These are phyloP conservation scores for Porites evermanni DNA, from an alignment of 92 coral and sea anemone genomes.

Conservation along the genomic window DNA sequence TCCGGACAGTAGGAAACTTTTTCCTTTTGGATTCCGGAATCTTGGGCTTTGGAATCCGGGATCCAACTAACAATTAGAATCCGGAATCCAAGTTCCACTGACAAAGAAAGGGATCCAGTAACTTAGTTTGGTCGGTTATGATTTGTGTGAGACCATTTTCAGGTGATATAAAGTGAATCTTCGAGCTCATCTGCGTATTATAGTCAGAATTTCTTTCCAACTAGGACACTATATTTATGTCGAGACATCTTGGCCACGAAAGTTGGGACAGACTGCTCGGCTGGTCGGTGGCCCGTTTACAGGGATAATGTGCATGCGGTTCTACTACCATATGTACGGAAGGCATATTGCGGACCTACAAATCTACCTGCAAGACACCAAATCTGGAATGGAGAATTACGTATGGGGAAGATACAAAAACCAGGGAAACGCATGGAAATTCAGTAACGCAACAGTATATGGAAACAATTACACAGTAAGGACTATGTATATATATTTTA, in stretches of 20 bases:
- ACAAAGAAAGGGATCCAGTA: too few species aligned
- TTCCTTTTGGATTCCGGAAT: too few species aligned
- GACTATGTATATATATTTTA: too few species aligned
- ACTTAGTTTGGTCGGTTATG: too few species aligned
- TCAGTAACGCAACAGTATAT: constrained; percentile 63
- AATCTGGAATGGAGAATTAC: constrained; percentile 43
- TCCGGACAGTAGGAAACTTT: too few species aligned
- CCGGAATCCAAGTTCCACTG: too few species aligned
- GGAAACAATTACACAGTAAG: constrained; percentile 82
- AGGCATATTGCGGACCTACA: constrained; percentile 65
- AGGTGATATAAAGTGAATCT: too few species aligned
- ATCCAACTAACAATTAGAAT: too few species aligned
- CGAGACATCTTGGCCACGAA: constrained; percentile 72
- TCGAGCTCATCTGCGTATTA: neutral
- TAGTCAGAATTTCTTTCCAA: neutral
- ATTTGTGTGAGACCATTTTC: too few species aligned
- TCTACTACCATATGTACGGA: constrained; percentile 92
- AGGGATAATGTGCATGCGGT: constrained; percentile 80
- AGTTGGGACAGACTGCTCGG: constrained; percentile 71
- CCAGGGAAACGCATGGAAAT: constrained; percentile 76
- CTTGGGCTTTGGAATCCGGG: too few species aligned
- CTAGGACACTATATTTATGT: constrained; percentile 70
- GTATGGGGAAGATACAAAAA: constrained; percentile 75
- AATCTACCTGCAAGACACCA: constrained; percentile 58
- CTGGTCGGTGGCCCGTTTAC: constrained; percentile 71